A percentile compares a stretch with the other conserved stretches of the same genome.
Evolutionary conservation across 2,888 invertebrate genomes (phyloP).

Genomic region (Entomobrya multifasciata): DNA sequence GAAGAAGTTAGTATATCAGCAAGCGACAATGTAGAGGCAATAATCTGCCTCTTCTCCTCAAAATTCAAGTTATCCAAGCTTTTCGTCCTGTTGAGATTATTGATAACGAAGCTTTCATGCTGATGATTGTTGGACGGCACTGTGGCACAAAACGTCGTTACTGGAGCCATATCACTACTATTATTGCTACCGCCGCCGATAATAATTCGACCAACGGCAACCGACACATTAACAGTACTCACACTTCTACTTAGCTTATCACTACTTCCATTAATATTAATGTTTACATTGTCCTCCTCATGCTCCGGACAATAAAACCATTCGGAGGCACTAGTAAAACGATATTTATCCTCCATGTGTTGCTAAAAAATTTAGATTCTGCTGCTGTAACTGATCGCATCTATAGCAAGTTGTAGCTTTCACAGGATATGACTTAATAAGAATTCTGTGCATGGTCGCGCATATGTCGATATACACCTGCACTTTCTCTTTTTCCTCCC

Average conservation of each 20-base stretch:
- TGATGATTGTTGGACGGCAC: slow-evolving; percentile 68
- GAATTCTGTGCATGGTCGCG: slow-evolving; percentile 17
- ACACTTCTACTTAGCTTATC: slow-evolving; percentile 50
- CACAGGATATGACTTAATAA: not conserved
- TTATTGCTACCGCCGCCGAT: slow-evolving; percentile 15
- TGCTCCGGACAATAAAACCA: slow-evolving; percentile 75
- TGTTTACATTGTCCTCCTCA: slow-evolving; percentile 69
- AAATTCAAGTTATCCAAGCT: slow-evolving; percentile 87
- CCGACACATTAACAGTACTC: slow-evolving; percentile 67
- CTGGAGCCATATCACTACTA: slow-evolving; percentile 76
- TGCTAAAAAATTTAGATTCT: slow-evolving; percentile 15
- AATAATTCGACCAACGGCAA: slow-evolving; percentile 70
- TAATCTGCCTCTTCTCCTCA: slow-evolving; percentile 93
- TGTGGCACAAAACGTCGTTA: slow-evolving; percentile 77
- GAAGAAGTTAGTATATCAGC: slow-evolving; percentile 87
- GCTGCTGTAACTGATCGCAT: not conserved
- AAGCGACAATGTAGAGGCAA: slow-evolving; percentile 92
- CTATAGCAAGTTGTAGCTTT: no score
- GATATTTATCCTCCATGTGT: slow-evolving; percentile 74
- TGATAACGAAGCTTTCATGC: slow-evolving; percentile 69
- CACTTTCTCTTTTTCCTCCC: not conserved
- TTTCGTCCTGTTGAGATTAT: slow-evolving; percentile 78
- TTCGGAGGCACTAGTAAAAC: slow-evolving; percentile 77
- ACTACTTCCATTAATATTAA: slow-evolving; percentile 58
- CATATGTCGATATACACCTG: not conserved